Evolutionary conservation across 2,113 vertebrate species (phyloP).

Genomic region (Tetrao urogallus): DNA sequence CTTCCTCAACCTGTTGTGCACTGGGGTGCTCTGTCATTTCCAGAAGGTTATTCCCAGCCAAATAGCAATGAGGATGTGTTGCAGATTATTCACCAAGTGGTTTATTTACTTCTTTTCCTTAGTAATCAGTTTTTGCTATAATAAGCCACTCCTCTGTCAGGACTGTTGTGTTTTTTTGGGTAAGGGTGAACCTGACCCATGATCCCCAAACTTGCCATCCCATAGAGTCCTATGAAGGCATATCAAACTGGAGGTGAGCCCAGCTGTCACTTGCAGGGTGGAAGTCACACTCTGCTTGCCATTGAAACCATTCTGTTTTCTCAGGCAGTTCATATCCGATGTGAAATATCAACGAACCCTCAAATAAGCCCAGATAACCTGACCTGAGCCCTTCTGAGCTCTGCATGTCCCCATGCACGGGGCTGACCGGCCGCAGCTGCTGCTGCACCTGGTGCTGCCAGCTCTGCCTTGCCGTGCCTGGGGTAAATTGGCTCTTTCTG

Average conservation of each 20-base stretch:
- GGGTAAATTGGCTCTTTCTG: conserved; percentile 15
- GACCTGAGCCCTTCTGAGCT: neutral
- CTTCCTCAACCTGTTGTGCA: neutral
- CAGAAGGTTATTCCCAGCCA: neutral
- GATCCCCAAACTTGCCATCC: neutral
- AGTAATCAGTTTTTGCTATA: neutral
- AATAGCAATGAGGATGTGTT: neutral
- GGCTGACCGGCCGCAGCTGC: neutral
- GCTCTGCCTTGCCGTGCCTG: neutral
- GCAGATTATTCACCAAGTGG: conserved; percentile 3
- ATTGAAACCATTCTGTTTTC: neutral
- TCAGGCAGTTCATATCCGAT: neutral
- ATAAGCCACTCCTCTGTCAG: neutral
- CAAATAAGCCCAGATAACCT: neutral
- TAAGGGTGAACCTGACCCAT: neutral
- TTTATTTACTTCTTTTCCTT: conserved; percentile 22
- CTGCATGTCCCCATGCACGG: rapidly evolving
- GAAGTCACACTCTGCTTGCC: rapidly evolving
- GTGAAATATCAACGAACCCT: rapidly evolving
- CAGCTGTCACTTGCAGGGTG: neutral
- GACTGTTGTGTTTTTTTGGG: neutral
- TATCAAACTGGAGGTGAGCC: neutral
- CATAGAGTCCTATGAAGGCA: neutral
- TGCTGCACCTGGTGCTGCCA: neutral
- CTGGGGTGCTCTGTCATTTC: neutral